These are phyloP conservation scores for Cynocephalus volans DNA, from an alignment of 2,113 vertebrate species.

Conservation along the genomic window DNA sequence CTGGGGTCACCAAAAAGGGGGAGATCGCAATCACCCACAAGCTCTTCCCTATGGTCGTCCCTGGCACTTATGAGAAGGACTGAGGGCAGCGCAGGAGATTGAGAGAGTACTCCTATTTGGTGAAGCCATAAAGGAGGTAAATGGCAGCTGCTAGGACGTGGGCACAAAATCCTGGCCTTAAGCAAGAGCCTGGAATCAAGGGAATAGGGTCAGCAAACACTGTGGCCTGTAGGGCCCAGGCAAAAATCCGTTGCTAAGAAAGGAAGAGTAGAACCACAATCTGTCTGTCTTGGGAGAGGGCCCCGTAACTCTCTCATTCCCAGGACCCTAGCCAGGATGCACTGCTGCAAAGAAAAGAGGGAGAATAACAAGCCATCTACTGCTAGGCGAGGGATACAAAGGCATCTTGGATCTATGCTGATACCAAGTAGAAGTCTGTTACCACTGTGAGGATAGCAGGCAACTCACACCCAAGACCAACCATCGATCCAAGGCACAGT, in stretches of 20 bases:
- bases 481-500: not conserved
- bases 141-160: not conserved
- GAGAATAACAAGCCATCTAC: not conserved
- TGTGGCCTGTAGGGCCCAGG: not conserved
- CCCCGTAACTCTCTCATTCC: not conserved
- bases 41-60: not conserved
- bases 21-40: not conserved
- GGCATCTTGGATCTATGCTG: not conserved
- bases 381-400: not conserved
- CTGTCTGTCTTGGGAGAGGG: not conserved
- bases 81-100: not conserved
- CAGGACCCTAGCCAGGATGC: not conserved
- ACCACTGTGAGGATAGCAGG: accelerated
- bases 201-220: not conserved
- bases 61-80: not conserved
- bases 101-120: not conserved
- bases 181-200: not conserved
- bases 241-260: not conserved
- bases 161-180: not conserved
- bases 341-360: not conserved
- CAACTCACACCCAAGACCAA: not conserved
- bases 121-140: not conserved
- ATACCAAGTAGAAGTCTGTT: not conserved
- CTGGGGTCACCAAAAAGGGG: not conserved
- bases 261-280: not conserved